These are phyloP conservation scores for Leptopilina drosophilae DNA, from an alignment of 2,888 invertebrate genomes.

Conservation along the genomic window DNA sequence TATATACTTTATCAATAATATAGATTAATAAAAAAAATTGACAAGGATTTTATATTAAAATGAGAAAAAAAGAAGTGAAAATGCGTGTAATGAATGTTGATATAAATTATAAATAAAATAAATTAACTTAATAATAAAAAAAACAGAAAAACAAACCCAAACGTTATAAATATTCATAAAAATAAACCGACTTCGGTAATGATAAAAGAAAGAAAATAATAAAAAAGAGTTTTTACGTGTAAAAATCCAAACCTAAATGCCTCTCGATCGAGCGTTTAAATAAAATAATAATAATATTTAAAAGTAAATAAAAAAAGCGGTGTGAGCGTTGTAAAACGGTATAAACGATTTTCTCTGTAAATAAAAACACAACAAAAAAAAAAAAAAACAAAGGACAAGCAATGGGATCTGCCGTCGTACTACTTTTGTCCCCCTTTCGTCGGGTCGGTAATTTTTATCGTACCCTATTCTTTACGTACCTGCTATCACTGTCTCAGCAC, in stretches of 20 bases:
- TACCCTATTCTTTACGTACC: constrained; percentile 16
- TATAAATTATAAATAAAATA: constrained; percentile 49
- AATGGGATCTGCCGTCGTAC: constrained; percentile 33
- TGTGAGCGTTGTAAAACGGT: constrained; percentile 25
- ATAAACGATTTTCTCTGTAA: constrained; percentile 32
- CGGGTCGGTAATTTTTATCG: constrained; percentile 32
- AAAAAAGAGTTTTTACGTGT: constrained; percentile 64
- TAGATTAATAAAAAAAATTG: constrained; percentile 50
- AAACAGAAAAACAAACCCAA: constrained; percentile 48
- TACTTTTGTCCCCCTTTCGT: constrained; percentile 4
- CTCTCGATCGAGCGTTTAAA: constrained; percentile 52
- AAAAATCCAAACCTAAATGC: constrained; percentile 66
- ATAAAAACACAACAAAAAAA: not conserved
- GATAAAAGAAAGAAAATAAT: no score
- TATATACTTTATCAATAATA: constrained; percentile 59
- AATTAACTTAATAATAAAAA: constrained; percentile 9
- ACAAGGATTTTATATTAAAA: constrained; percentile 64
- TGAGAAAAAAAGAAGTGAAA: constrained; percentile 50
- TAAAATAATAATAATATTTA: no score
- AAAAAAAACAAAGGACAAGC: constrained; percentile 8
- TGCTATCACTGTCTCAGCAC: constrained; percentile 15
- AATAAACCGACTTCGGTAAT: constrained; percentile 53
- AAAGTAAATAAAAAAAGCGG: not conserved
- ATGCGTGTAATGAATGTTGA: constrained; percentile 62
- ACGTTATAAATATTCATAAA: constrained; percentile 50